Percentiles rank a stretch among this genome's conserved stretches.
Evolutionary conservation across 2,113 vertebrate genomes (phyloP).

Genomic region (Ictidomys tridecemlineatus): DNA sequence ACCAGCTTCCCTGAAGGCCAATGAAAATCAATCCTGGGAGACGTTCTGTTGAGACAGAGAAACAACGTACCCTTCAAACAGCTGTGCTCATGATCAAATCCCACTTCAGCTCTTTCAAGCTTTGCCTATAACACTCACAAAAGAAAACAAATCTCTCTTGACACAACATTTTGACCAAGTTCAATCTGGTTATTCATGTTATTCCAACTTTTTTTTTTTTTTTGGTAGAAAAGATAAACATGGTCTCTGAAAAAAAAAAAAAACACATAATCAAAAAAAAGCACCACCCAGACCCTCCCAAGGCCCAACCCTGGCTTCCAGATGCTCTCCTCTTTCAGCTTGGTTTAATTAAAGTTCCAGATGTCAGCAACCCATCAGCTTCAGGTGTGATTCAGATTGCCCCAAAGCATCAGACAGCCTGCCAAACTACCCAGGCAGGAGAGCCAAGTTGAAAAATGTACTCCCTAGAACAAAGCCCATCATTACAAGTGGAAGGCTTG

Average conservation of each 20-base stretch:
- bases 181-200: constrained; percentile 85
- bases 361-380: constrained; percentile 59
- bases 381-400: constrained; percentile 72
- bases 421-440: constrained; percentile 58
- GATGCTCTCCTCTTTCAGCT: constrained; percentile 59
- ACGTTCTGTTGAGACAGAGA: constrained; percentile 67
- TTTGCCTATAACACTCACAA: constrained; percentile 81
- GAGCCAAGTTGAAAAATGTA: constrained; percentile 59
- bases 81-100: constrained; percentile 81
- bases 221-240: constrained; percentile 86
- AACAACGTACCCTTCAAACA: constrained; percentile 73
- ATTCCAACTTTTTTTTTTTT: constrained; percentile 82
- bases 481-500: constrained; percentile 48
- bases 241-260: constrained; percentile 60
- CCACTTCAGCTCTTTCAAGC: constrained; percentile 67
- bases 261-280: constrained; percentile 76
- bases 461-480: constrained; percentile 50
- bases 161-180: constrained; percentile 86
- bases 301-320: constrained; percentile 70
- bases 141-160: constrained; percentile 85
- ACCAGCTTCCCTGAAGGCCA: constrained; percentile 61
- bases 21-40: constrained; percentile 78
- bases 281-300: constrained; percentile 59
- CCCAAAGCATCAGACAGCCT: constrained; percentile 52
- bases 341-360: constrained; percentile 71